Base-by-base conservation (phyloP, 2,797 vertebrate genomes). In the Urosaurus nigricauda region DNA sequence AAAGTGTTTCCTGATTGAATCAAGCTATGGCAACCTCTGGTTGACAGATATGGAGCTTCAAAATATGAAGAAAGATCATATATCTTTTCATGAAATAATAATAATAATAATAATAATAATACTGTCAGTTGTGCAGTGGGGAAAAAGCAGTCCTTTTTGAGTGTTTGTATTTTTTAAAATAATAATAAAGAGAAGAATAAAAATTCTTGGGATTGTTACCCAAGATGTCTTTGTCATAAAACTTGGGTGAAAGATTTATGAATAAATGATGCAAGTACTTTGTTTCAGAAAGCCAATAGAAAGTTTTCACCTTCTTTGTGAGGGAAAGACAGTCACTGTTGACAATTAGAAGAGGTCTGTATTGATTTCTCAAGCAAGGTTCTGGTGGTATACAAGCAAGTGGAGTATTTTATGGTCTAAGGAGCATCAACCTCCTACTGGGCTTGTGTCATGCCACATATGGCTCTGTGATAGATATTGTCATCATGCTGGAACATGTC, bases 31-130 rank as follows among this genome's bases (percentile, higher is more conserved):
- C 35, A 87, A 91, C 85, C 74, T 1, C 88, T 65, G 80, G 58
- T 53, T 90, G 73, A 93, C 84, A 91, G 84, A 89, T 93, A 85
- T 1, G 89, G 17, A 89, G n/a, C 0, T 35, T 78, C 84, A 79
- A 90, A 84, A 93, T 79, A 90, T 83, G 78, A 21, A 56, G 85
- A 94, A 96, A 94, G 88, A 90, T 79, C 93, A 95, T 89, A 85
- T 37, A 91, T 87, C 43, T 51, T 93, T 92, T 90, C 68, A 93
- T 79, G 83, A 94, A 94, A 68, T 29, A 68, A 68, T 32, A 68
- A 12, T 68, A 68, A 68, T 32, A 32, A 68, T 11, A 89, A 43
- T 43, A 43, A 43, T 43, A 43, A 43, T 87, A 94, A 58, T 13
- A 14, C 5, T 84, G 79, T 95, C n/a, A 87, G 93, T 95, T 94